Base-by-base conservation (phyloP, 2,797 vertebrate genomes). In the Xyrichtys novacula region DNA sequence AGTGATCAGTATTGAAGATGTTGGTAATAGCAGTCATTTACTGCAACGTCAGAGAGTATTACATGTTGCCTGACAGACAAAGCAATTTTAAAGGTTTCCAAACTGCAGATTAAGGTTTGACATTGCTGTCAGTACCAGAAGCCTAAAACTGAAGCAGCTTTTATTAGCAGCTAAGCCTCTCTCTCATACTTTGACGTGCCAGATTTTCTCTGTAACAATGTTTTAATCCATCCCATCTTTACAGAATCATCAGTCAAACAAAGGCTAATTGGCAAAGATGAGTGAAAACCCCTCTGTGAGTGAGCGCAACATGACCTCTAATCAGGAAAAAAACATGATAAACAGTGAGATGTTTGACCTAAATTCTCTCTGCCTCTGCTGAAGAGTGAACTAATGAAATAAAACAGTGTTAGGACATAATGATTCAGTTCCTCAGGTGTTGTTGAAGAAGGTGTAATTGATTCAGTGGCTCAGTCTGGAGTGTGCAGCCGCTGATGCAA, bases 391-490 rank as follows among this genome's bases (percentile, higher is more conserved):
- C 11, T 29, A 29, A 4, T 34, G 11, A 25, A 12, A 56, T 38
- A 28, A 5, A 58, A 52, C 7, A 23, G 5, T 36, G 11, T 20
- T 43, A 3, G 7, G 28, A 14, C 20, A 17, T 2, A 19, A 29
- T 26, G 22, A 19, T 52, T 31, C 4, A 36, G 4, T 38, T 23
- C 2, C n/a, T 42, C 15, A 3, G 20, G 17, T 22, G 9, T 40
- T 20, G 22, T 31, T 73, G 15, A 47, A 47, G 57, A 46, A 38
- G 66, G 22, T 4, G 0, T 26, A 20, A 29, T n/a, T 38, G 12
- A 69, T 43, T 62, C 38, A 16, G 16, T 49, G 28, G 46, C 32
- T 32, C n/a, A 48, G 40, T 50, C 69, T 65, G 62, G 16, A 17
- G 15, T 32, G 7, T 63, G 10, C 57, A 19, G 7, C 19, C 5